Conservation (phyloP, 1,140 invertebrate species). For the Cherax quadricarinatus region DNA sequence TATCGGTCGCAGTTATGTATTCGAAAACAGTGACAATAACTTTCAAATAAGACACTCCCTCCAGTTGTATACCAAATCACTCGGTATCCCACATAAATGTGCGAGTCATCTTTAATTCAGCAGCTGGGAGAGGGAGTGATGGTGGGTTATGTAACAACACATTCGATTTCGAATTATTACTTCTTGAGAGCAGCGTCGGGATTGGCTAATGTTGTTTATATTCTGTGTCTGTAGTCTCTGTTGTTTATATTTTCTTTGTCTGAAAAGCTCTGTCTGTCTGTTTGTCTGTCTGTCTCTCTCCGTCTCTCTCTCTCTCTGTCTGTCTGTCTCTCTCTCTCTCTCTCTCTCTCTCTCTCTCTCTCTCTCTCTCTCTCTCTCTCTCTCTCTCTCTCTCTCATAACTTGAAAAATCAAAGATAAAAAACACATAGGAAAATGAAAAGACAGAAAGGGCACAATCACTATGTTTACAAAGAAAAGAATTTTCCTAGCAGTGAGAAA, state of each 20-base stretch:
- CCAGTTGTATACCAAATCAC: not conserved
- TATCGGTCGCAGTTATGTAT: too few species aligned
- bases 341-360: too few species aligned
- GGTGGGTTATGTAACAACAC: not conserved
- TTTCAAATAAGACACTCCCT: not conserved
- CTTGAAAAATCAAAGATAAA: not conserved
- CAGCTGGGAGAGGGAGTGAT: not conserved
- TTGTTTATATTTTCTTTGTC: too few species aligned
- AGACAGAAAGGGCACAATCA: not conserved
- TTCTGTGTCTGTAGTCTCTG: too few species aligned
- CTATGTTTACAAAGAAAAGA: not conserved
- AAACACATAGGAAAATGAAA: not conserved
- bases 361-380: too few species aligned
- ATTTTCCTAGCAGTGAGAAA: not conserved
- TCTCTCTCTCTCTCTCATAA: too few species aligned
- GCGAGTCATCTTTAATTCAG: not conserved
- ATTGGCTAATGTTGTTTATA: too few species aligned
- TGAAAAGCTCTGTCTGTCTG: too few species aligned
- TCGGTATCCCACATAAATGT: not conserved
- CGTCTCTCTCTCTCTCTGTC: too few species aligned
- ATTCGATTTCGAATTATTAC: not conserved
- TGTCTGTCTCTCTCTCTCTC: too few species aligned
- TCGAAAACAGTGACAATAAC: too few species aligned
- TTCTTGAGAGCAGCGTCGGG: not conserved
- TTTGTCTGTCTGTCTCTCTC: too few species aligned